These are phyloP conservation scores for Myrmophylax atrothorax DNA, from an alignment of 2,113 vertebrate species.

Conservation along the genomic window DNA sequence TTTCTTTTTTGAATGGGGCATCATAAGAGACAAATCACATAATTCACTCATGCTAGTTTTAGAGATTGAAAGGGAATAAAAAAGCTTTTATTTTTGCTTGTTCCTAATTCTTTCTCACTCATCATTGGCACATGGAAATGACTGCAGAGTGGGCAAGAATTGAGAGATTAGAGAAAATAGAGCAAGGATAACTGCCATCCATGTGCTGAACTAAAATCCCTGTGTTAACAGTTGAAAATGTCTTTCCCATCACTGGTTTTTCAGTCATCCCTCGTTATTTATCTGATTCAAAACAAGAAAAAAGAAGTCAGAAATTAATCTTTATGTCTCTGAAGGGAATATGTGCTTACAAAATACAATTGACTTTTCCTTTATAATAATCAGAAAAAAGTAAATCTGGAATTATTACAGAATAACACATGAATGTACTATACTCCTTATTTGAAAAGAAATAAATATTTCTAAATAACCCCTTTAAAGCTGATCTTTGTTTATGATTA, in stretches of 20 bases:
- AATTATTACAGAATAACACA: not conserved
- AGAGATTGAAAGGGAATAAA: not conserved
- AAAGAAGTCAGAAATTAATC: not conserved
- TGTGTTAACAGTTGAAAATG: not conserved
- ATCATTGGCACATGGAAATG: not conserved
- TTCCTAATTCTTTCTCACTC: not conserved
- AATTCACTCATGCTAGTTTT: not conserved
- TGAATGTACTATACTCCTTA: not conserved
- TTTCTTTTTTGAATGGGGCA: not conserved
- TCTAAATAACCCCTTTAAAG: not conserved
- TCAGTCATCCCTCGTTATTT: not conserved
- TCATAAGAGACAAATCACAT: not conserved
- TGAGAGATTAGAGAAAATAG: not conserved
- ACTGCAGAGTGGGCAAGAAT: not conserved
- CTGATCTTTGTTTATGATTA: not conserved
- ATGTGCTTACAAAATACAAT: not conserved
- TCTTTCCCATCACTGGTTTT: not conserved
- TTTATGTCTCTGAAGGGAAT: not conserved
- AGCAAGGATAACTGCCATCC: not conserved
- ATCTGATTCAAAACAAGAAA: not conserved
- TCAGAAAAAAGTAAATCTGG: not conserved
- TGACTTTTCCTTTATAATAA: not conserved
- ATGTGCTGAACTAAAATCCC: accelerated
- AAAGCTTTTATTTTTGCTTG: not conserved
- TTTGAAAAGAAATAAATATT: not conserved